Base-by-base conservation (phyloP, 2,113 vertebrate genomes). In the Apaloderma vittatum region DNA sequence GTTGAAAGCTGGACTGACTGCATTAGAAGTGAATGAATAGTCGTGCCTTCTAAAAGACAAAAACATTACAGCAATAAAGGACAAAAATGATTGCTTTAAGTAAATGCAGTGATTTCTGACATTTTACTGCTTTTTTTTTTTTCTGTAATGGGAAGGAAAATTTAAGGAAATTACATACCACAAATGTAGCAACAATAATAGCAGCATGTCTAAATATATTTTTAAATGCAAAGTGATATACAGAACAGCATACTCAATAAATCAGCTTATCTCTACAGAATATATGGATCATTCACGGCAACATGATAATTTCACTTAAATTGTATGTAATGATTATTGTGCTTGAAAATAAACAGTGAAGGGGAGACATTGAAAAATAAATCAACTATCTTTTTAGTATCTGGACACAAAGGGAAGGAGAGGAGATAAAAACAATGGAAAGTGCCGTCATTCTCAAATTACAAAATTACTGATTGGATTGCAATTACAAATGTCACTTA, bases 311-410 rank as follows among this genome's bases (percentile, higher is more conserved):
- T 90, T 90, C 54, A 54, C 77, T 93, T 83, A 83, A 92, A 93
- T 32, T 92, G 74, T 36, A 89, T 36, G 23, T 61, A 62, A 51
- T 66, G 58, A 73, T 92, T 93, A 77, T 52, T 52, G 1, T 75
- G 85, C 52, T 79, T 86, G 45, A 94, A 93, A 96, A 95, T 37
- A 91, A 89, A 87, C 67, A 83, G 24, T 20, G 22, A 6, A 90
- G 57, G 9, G 11, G 5, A 77, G 61, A 58, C 9, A 43, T 5
- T 86, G 45, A 93, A 61, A 92, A 68, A 83, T 3, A 63, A 21
- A 55, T 49, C 32, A 58, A 45, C 74, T 80, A 8, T 68, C 11
- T 77, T 63, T 74, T 75, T 45, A 51, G 26, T 34, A 21, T 43
- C 62, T 19, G 30, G 23, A 37, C 22, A 59, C 68, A 70, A 88